Evolutionary conservation across 2,113 vertebrate genomes (phyloP).

Genomic region (Passer domesticus): DNA sequence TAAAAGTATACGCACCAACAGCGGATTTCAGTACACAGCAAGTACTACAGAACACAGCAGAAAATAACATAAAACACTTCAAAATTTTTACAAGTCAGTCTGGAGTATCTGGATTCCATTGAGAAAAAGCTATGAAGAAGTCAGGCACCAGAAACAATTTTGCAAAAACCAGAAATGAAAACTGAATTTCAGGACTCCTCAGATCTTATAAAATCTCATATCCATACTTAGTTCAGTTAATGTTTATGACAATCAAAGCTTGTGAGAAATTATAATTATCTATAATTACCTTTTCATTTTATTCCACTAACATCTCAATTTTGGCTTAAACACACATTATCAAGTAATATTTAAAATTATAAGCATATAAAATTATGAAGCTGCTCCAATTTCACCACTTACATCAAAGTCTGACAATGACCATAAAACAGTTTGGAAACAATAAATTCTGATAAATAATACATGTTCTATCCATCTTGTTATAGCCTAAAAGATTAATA

Average conservation of each 20-base stretch:
- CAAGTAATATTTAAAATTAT: background rate
- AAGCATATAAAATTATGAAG: background rate
- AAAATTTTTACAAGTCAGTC: background rate
- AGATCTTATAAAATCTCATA: background rate
- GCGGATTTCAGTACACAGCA: background rate
- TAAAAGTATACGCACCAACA: background rate
- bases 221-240: background rate
- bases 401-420: background rate
- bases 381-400: background rate
- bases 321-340: background rate
- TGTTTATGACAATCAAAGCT: background rate
- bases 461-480: accelerated
- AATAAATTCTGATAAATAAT: background rate
- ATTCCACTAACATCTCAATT: background rate
- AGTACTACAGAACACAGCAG: background rate
- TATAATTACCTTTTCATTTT: background rate
- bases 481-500: background rate
- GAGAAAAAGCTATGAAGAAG: background rate
- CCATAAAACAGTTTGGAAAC: background rate
- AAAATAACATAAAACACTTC: background rate
- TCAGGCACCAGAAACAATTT: background rate
- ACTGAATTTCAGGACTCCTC: background rate
- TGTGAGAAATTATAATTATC: background rate
- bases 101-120: background rate
- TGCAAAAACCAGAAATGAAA: background rate